Base-by-base conservation (phyloP, 2,797 vertebrate species). In the Helarctos malayanus region DNA sequence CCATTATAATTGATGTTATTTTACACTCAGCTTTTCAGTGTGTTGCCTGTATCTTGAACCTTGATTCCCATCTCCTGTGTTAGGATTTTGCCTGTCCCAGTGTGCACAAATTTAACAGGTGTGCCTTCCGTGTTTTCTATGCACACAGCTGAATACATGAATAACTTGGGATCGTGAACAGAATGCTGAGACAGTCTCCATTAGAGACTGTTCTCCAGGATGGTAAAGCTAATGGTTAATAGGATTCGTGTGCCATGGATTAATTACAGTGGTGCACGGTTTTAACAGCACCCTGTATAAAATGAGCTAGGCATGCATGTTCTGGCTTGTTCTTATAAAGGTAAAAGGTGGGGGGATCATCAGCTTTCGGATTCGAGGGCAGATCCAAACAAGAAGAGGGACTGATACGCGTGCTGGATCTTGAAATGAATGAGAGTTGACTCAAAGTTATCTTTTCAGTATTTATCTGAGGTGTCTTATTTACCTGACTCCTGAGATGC, bases 1-100 rank as follows among this genome's bases (percentile, higher is more conserved):
- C 63, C 54, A 21, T 68, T 65, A 45, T 81, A 88, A 84, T 78
- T 75, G 45, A 69, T 81, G 41, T 93, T 38, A 52, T 41, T 81
- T 94, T 87, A 59, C 9, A 68, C 32, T 87, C 86, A 84, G 7
- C 54, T 89, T 94, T 92, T 84, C 49, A 68, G 35, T 35, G 8
- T 73, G 35, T 78, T 71, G 13, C 89, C 49, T 82, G 10, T 88
- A 23, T 94, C 79, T 89, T 69, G 52, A 91, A 47, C 69, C 52
- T 96, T 86, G 47, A 86, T 84, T 94, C 68, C 59, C 49, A 35
- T 52, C 75, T 92, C 56, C 84, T 32, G 11, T 59, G 23, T 81
- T 89, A 86, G 25, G 56, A 76, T 89, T 96, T 45, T 61, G 52
- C 68, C 29, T 71, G 5, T 68, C n/a, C 41, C 25, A 59, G 57